Evolutionary conservation across 2,888 invertebrate species (phyloP).

Genomic region (Drosophila melanosoma): DNA sequence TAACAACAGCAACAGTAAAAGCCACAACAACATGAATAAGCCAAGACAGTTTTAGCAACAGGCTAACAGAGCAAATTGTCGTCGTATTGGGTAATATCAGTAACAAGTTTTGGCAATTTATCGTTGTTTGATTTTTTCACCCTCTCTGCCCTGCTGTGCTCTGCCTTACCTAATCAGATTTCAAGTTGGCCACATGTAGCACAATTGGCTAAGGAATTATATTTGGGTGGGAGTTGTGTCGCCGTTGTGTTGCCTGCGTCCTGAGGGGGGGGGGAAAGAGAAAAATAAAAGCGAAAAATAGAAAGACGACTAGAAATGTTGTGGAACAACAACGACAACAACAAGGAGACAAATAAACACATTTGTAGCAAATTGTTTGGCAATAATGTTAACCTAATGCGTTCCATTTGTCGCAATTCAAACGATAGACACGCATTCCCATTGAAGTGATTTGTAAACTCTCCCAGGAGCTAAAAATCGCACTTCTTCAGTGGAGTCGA

Average conservation of each 20-base stretch:
- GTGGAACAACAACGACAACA: slow-evolving; percentile 49
- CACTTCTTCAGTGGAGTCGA: slow-evolving; percentile 1
- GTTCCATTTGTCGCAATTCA: slow-evolving; percentile 79
- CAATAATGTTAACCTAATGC: slow-evolving; percentile 80
- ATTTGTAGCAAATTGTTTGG: slow-evolving; percentile 79
- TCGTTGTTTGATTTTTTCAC: slow-evolving; percentile 73
- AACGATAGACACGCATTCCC: slow-evolving; percentile 69
- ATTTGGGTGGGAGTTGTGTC: slow-evolving; percentile 14
- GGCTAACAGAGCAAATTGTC: slow-evolving; percentile 61
- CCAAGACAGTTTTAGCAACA: slow-evolving; percentile 62
- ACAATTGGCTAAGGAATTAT: slow-evolving; percentile 75
- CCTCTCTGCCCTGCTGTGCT: background rate
- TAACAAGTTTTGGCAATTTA: slow-evolving; percentile 78
- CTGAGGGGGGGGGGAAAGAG: background rate
- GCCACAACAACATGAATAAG: slow-evolving; percentile 3
- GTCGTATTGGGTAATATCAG: slow-evolving; percentile 60
- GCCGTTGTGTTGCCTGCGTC: slow-evolving; percentile 2
- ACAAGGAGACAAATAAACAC: slow-evolving; percentile 73
- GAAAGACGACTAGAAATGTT: slow-evolving; percentile 20
- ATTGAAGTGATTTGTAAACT: slow-evolving; percentile 67
- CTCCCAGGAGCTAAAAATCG: slow-evolving; percentile 36
- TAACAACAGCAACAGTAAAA: slow-evolving; percentile 34
- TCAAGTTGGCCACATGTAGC: slow-evolving; percentile 66
- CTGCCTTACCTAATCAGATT: slow-evolving; percentile 70
- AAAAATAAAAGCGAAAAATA: slow-evolving; percentile 20